Base-by-base conservation (phyloP, 2,113 vertebrate genomes). In the Catharus fuscescens region DNA sequence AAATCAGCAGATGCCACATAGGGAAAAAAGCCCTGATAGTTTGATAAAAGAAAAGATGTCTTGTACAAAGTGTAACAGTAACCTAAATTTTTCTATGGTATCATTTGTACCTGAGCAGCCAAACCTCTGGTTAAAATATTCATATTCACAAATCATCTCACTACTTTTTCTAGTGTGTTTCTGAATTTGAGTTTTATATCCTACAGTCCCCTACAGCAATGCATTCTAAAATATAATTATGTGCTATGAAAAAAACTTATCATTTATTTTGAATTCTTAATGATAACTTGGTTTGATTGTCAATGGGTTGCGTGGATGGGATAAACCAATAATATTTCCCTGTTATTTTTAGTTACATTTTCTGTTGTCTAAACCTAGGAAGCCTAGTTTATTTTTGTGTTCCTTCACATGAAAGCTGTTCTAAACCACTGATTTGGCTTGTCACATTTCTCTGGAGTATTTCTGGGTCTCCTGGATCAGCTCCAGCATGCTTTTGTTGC, bases 131-230 rank as follows among this genome's bases (percentile, higher is more conserved):
- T 45, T 90, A 76, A 96, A 89, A 70, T 78, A 76, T 28, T 90
- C 23, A 73, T 67, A 79, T 12, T 78, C 53, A 52, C 57, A 76
- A 77, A 92, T 34, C 19, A 91, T 34, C 74, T 77, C 59, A 50
- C 47, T 77, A 36, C 47, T 45, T 28, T 83, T 88, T 65, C 67
- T 36, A 48, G 11, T 10, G 21, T 65, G 45, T 54, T 93, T 77
- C 83, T 86, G 50, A 70, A 70, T 78, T 69, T 50, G 65, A n/a
- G 23, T 78, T 86, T 78, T 90, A 45, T 28, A 36, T 88, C 62
- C 72, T 73, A 80, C 50, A 80, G 70, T 70, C 16, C 14, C 47
- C 45, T 80, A 34, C 12, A 80, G 42, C 18, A 88, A 83, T 13
- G 20, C 15, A 50, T 73, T 92, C n/a, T 70, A 80, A 80, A 86